Evolutionary conservation across 2,888 invertebrate species (phyloP).

Genomic region (Neocrepidodera transversa): DNA sequence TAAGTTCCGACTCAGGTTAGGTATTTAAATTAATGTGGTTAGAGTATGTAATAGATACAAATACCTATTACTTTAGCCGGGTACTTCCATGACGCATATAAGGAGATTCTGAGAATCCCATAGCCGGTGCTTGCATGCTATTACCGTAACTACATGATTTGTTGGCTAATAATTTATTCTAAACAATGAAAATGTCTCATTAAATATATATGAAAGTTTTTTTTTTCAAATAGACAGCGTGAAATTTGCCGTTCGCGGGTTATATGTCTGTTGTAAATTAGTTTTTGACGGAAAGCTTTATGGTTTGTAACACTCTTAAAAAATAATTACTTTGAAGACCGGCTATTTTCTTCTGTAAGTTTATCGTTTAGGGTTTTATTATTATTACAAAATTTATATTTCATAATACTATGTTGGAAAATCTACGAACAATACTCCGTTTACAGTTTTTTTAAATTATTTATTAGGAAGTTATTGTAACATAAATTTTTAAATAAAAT

Average conservation of each 20-base stretch:
- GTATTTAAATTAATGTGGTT: constrained; percentile 17
- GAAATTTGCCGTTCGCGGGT: constrained; percentile 17
- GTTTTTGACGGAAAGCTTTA: constrained; percentile 17
- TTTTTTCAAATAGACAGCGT: constrained; percentile 16
- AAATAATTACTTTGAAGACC: neutral
- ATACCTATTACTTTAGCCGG: constrained; percentile 7
- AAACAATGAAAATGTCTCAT: constrained; percentile 37
- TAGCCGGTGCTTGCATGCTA: constrained; percentile 21
- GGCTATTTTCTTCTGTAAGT: too few species aligned
- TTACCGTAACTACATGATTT: constrained; percentile 30
- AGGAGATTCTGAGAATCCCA: constrained; percentile 22
- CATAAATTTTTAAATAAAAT: too few species aligned
- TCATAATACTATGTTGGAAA: too few species aligned
- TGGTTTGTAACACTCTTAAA: constrained; percentile 17
- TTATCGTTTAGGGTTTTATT: neutral
- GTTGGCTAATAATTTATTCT: constrained; percentile 28
- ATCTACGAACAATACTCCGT: too few species aligned
- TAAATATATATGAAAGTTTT: constrained; percentile 23
- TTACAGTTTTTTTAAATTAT: too few species aligned
- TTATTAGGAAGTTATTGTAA: too few species aligned
- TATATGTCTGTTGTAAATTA: constrained; percentile 17
- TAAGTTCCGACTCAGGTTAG: constrained; percentile 10
- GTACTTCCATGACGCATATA: constrained; percentile 14
- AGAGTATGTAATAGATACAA: constrained; percentile 13
- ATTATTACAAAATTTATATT: too few species aligned